Conservation (phyloP, 2,797 vertebrate species). For the Trichosurus vulpecula region DNA sequence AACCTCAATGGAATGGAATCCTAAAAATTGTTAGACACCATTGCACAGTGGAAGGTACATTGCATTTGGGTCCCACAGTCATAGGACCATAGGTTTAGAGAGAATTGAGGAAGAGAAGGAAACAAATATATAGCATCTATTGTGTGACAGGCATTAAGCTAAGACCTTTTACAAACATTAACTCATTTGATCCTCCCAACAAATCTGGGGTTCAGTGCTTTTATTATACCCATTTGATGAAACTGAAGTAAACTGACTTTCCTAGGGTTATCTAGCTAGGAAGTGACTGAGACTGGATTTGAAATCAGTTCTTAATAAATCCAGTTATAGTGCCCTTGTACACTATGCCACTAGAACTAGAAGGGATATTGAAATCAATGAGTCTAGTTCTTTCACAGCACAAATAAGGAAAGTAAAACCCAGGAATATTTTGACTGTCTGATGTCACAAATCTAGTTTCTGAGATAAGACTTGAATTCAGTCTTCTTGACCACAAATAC, state of each 20-base stretch:
- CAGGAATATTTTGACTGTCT: background rate
- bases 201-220: background rate
- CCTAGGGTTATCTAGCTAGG: background rate
- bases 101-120: background rate
- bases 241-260: background rate
- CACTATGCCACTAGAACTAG: background rate
- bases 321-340: background rate
- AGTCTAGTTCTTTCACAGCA: background rate
- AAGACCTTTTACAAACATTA: background rate
- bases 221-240: background rate
- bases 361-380: background rate
- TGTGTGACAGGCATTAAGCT: background rate
- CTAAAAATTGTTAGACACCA: background rate
- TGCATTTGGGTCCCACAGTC: background rate
- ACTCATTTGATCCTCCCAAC: background rate
- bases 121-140: background rate
- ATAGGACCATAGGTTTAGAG: background rate
- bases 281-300: background rate
- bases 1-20: background rate
- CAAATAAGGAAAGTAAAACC: background rate
- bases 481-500: background rate
- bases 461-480: background rate
- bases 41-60: background rate
- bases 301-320: background rate
- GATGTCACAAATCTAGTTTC: background rate